These are phyloP conservation scores for Cecidostiba fungosa DNA, from an alignment of 2,888 invertebrate genomes.

Conservation along the genomic window DNA sequence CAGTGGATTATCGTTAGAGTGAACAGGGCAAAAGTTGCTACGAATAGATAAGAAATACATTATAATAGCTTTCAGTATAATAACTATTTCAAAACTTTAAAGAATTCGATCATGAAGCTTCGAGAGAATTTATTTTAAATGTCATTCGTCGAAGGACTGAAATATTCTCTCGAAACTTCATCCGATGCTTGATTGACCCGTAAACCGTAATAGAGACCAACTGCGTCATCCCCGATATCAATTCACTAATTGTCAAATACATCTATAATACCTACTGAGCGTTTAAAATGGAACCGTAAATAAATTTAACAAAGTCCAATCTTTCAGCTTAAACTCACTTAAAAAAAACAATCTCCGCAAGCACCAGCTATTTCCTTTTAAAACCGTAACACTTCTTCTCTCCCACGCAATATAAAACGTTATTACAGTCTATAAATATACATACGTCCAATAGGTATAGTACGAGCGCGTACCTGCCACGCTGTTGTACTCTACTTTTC, in stretches of 20 bases:
- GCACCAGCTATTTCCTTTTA: background rate
- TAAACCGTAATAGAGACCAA: background rate
- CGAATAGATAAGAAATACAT: conserved; percentile 66
- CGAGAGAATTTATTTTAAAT: background rate
- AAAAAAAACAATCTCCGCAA: background rate
- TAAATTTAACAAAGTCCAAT: too few relatives aligned
- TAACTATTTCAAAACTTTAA: background rate
- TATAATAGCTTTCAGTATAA: too few relatives aligned
- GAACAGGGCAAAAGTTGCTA: conserved; percentile 95
- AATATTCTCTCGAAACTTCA: background rate
- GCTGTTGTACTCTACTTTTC: background rate
- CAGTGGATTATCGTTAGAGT: conserved; percentile 96
- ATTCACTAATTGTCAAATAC: background rate
- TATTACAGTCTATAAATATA: conserved; percentile 1
- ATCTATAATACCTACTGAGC: background rate
- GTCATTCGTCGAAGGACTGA: background rate
- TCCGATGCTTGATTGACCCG: background rate
- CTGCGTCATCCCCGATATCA: background rate
- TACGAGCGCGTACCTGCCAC: background rate
- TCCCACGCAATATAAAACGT: background rate
- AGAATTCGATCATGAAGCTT: background rate
- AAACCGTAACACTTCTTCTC: background rate
- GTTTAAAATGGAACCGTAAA: background rate
- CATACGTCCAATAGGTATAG: background rate
- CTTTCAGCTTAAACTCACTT: background rate